Evolutionary conservation across 2,888 invertebrate species (phyloP).

Genomic region (Tolmerus cingulatus): DNA sequence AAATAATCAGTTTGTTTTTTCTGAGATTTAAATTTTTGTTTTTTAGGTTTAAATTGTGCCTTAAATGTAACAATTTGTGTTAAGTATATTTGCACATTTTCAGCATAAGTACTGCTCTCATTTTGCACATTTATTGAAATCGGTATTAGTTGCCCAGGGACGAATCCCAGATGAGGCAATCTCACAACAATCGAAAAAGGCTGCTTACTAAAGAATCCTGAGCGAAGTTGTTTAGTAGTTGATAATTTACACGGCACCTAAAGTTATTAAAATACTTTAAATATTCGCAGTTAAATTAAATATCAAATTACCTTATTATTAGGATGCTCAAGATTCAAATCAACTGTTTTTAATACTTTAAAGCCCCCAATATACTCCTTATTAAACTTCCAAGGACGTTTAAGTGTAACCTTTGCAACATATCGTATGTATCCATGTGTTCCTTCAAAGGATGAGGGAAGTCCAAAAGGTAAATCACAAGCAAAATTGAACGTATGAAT

Average conservation of each 20-base stretch:
- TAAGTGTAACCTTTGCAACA: conserved; percentile 68
- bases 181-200: conserved; percentile 52
- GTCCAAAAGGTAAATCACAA: conserved; percentile 62
- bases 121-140: conserved; percentile 67
- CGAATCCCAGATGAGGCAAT: conserved; percentile 59
- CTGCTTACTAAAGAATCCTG: conserved; percentile 44
- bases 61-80: conserved; percentile 60
- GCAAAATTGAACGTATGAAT: conserved; percentile 65
- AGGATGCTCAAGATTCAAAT: conserved; percentile 77
- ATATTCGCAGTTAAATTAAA: neutral
- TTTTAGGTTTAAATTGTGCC: neutral
- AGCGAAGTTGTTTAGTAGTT: conserved; percentile 57
- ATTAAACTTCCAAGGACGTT: conserved; percentile 68
- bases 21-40: conserved; percentile 46
- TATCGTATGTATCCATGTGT: conserved; percentile 65
- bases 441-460: conserved; percentile 64
- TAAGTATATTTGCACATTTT: conserved; percentile 62
- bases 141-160: conserved; percentile 60
- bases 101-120: conserved; percentile 65
- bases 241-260: conserved; percentile 57
- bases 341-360: conserved; percentile 79
- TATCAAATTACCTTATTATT: conserved; percentile 53
- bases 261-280: neutral
- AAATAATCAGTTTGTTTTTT: conserved; percentile 55
- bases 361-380: conserved; percentile 80